Base-by-base conservation (phyloP, 53 echinoderm and acorn worm species). In the Actinopyga echinites region DNA sequence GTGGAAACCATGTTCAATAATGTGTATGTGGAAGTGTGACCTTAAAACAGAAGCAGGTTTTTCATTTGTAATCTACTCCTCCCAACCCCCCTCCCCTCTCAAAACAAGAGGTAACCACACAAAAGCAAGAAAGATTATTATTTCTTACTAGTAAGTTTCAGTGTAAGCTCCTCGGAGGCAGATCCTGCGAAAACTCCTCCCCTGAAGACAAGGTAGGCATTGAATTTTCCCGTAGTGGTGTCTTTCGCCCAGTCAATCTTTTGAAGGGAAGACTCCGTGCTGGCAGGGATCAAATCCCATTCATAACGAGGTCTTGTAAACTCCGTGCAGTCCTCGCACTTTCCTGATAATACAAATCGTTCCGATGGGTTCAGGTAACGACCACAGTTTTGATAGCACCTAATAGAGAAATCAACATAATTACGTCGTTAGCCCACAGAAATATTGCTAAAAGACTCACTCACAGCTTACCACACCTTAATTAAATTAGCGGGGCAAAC, bases 311-410 rank as follows among this genome's bases (percentile, higher is more conserved):
- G 92, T 28, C 80, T 58, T 0, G 92, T 83, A 35, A 69, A 79
- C 21, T 86, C 85, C 13, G 91, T 87, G 60, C 96, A 94, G 77
- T 96, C 92, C 19, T 84, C 74, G 62, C 96, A 96, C 20, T 61
- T 79, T 24, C 89, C 92, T 0, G 92, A 63, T 21, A 96, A 78
- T 45, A 94, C 57, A 10, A 96, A 69, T 3, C 93, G 85, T 56
- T 90, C 90, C 0, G 93, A 96, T 22, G 96, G 96, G 74, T 96
- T 96, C 12, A 96, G 56, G 42, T 79, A 83, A 21, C 66, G 29
- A 13, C 67, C 92, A 86, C 96, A 96, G 73, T 96, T 96, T 57
- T 75, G 80, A 40, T 92, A 28, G 62, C 96, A 96, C 40, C 96
- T 96, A 57, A 2, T 82, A 73, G 55, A 56, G 31, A 34, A 33